phyloP scores from a whole-genome alignment of 2,888 invertebrate genomes.

The Yponomeuta evonymella region DNA sequence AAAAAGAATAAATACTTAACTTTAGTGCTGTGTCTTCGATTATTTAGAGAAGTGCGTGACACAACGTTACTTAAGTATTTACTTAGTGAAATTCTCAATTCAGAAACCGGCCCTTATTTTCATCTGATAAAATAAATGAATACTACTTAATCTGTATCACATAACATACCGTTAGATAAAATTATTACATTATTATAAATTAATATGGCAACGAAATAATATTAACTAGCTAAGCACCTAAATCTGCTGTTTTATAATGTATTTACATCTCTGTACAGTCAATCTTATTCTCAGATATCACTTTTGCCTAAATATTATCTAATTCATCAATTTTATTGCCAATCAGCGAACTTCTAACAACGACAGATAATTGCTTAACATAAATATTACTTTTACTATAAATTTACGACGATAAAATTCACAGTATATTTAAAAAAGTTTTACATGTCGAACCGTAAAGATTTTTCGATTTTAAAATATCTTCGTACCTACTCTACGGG shows the following conservation, averaged over 20 bases:
- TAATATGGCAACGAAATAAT: slow-evolving; percentile 75
- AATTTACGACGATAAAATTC: slow-evolving; percentile 36
- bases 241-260: slow-evolving; percentile 59
- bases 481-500: slow-evolving; percentile 35
- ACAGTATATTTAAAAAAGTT: slow-evolving; percentile 36
- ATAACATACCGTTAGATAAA: slow-evolving; percentile 59
- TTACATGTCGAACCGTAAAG: slow-evolving; percentile 55
- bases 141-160: slow-evolving; percentile 61
- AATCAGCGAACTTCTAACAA: slow-evolving; percentile 61
- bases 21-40: too few relatives aligned
- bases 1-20: too few relatives aligned
- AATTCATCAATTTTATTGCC: slow-evolving; percentile 61
- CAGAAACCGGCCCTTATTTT: not conserved
- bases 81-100: too few relatives aligned
- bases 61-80: too few relatives aligned
- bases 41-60: too few relatives aligned
- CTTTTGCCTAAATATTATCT: slow-evolving; percentile 52
- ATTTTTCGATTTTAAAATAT: slow-evolving; percentile 38
- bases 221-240: slow-evolving; percentile 72
- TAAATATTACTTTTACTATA: slow-evolving; percentile 13
- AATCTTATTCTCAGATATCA: slow-evolving; percentile 36
- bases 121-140: slow-evolving; percentile 29
- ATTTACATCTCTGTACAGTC: slow-evolving; percentile 69
- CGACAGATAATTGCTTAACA: slow-evolving; percentile 31
- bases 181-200: slow-evolving; percentile 70